These are phyloP conservation scores for Epistrophella euchroma DNA, from an alignment of 2,888 invertebrate species.

Conservation along the genomic window DNA sequence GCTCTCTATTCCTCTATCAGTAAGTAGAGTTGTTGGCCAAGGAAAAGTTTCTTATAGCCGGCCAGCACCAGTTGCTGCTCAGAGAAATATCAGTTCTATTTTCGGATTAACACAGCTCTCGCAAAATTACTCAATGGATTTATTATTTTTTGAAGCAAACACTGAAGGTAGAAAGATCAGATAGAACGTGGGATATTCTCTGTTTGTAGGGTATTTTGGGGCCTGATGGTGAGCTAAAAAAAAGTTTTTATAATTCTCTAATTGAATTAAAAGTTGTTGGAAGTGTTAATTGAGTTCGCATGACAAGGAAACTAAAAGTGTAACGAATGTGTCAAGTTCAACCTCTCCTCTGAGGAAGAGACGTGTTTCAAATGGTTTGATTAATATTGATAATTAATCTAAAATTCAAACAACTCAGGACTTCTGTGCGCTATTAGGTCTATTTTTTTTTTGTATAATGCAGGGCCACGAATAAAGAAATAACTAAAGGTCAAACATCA, in stretches of 20 bases:
- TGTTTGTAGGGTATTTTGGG: conserved; percentile 35
- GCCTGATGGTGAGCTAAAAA: background rate
- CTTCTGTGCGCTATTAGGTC: too few relatives aligned
- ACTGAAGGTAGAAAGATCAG: background rate
- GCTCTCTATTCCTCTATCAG: background rate
- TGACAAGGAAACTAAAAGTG: background rate
- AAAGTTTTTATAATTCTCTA: conserved; percentile 11
- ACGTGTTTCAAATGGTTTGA: background rate
- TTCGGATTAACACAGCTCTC: conserved; percentile 52
- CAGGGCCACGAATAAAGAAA: too few relatives aligned
- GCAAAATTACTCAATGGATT: conserved; percentile 64
- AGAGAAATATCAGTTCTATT: conserved; percentile 59
- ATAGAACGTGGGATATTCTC: background rate
- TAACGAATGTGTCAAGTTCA: background rate
- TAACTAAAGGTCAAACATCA: too few relatives aligned
- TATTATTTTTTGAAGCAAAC: conserved; percentile 12
- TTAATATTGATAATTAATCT: too few relatives aligned
- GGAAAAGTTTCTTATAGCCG: conserved; percentile 11
- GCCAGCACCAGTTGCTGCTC: conserved; percentile 13
- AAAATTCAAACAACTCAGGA: too few relatives aligned
- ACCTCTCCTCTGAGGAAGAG: background rate
- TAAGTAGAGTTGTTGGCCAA: background rate
- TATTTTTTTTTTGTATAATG: too few relatives aligned
- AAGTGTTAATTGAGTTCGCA: conserved; percentile 40
- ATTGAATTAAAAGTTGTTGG: conserved; percentile 21